Base-by-base conservation (phyloP, 2,888 invertebrate species). In the Malachius bipustulatus region DNA sequence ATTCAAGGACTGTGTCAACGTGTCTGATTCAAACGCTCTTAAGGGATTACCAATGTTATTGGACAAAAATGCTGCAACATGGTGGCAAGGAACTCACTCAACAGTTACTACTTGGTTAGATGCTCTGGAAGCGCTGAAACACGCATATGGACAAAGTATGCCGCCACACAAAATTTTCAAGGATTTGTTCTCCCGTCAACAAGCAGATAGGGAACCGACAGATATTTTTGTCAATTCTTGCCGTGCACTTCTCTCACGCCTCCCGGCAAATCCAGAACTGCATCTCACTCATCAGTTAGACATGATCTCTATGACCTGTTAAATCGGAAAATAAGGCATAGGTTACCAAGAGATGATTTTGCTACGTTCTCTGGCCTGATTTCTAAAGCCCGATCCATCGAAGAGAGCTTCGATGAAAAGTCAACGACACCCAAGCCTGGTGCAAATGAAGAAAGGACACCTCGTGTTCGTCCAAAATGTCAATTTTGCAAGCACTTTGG, bases 41-140 rank as follows among this genome's bases (percentile, higher is more conserved):
- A 38, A 37, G 13, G 50, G 48, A 9, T 32, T 49, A 15, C 40
- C 48, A 2, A 47, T 51, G 46, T 38, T 50, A 11, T 26, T 50
- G 3, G 42, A 43, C 14, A 34, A 33, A 11, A 16, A 29, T 28
- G 48, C 46, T 16, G 47, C 45, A 3, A 38, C 42, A 8, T 50
- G 47, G 46, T 19, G 24, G 24, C 24, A 19, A 19, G 24, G 24
- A 8, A 19, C n/a, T 19, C 6, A 19, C 6, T 6, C 24, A 6
- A 19, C 24, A 19, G n/a, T 37, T 38, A 32, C 45, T 38, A 9
- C 34, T 39, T 6, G 30, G 44, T 28, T 26, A 31, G 10, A 34
- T 45, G n/a, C 40, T 24, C 24, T 10, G 35, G 15, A 38, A 46
- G 29, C 14, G 42, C n/a, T 45, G 45, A 15, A 9, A 24, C 11